Conservation (phyloP, 1,140 invertebrate species). For the Heterodera schachtii region DNA sequence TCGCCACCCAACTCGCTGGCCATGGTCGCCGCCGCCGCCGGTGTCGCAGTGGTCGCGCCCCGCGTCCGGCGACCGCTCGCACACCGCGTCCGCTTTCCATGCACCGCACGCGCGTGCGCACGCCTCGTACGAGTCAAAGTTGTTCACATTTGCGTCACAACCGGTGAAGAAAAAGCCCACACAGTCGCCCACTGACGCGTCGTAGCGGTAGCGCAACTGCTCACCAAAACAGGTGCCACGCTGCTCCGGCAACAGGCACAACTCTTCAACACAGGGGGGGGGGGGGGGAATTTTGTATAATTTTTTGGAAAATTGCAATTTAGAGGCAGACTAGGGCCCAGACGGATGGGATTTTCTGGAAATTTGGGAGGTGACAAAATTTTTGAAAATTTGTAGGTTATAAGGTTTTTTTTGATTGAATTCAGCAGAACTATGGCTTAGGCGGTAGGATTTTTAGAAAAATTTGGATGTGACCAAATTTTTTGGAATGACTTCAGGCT, state of each 20-base stretch:
- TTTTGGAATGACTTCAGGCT: too few relatives aligned
- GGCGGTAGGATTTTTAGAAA: too few relatives aligned
- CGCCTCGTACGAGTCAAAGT: constrained; percentile 57
- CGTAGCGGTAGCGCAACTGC: constrained; percentile 52
- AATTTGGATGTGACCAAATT: too few relatives aligned
- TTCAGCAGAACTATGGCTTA: too few relatives aligned
- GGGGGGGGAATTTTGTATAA: too few relatives aligned
- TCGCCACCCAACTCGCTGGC: background rate
- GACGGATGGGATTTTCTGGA: background rate
- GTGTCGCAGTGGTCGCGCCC: constrained; percentile 67
- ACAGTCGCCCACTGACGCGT: constrained; percentile 51
- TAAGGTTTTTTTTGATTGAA: too few relatives aligned
- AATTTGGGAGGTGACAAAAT: too few relatives aligned
- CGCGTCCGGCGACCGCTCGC: constrained; percentile 75
- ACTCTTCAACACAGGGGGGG: constrained; percentile 39
- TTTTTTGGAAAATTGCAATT: constrained; percentile 9
- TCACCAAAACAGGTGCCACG: constrained; percentile 58
- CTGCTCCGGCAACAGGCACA: constrained; percentile 60
- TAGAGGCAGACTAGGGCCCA: background rate
- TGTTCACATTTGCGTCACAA: constrained; percentile 57
- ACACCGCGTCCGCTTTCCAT: constrained; percentile 69
- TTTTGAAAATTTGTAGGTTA: too few relatives aligned
- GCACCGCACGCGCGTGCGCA: constrained; percentile 62
- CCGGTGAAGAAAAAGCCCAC: constrained; percentile 60
- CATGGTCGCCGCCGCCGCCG: background rate